Conservation (phyloP, 2,797 vertebrate species). For the Gymnopithys bicolor region DNA sequence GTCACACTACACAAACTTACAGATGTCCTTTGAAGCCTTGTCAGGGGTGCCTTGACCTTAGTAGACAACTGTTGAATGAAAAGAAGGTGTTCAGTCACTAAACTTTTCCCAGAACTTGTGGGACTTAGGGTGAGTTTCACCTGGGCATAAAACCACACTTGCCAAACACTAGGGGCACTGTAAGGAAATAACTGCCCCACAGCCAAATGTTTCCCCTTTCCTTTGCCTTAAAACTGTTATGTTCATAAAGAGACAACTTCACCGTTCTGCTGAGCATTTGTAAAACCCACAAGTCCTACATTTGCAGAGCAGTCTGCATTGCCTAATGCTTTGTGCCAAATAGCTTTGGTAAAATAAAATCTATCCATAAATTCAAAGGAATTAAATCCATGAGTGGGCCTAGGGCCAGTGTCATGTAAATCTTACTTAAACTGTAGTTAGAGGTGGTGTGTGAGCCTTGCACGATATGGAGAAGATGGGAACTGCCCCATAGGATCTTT, state of each 20-base stretch:
- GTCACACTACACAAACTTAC: neutral
- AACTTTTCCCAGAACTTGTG: neutral
- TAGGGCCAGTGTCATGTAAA: neutral
- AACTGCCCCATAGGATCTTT: neutral
- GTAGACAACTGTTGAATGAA: neutral
- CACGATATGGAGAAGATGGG: rapidly evolving
- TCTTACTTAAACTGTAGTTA: neutral
- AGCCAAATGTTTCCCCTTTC: neutral
- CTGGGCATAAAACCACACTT: neutral
- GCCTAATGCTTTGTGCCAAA: neutral
- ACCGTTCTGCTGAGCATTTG: neutral
- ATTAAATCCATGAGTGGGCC: neutral
- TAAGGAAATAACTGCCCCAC: neutral
- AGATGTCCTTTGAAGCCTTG: neutral
- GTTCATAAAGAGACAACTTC: neutral
- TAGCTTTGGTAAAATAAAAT: neutral
- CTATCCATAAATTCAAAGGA: conserved; percentile 4
- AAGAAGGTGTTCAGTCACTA: neutral
- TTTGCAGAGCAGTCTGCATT: neutral
- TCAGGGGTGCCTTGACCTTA: neutral
- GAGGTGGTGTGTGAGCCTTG: neutral
- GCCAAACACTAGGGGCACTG: neutral
- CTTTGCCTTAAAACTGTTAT: neutral
- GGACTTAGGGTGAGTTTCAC: neutral
- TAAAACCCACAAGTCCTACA: neutral